Base-by-base conservation (phyloP, 2,113 vertebrate species). In the Pteruthius melanotis region DNA sequence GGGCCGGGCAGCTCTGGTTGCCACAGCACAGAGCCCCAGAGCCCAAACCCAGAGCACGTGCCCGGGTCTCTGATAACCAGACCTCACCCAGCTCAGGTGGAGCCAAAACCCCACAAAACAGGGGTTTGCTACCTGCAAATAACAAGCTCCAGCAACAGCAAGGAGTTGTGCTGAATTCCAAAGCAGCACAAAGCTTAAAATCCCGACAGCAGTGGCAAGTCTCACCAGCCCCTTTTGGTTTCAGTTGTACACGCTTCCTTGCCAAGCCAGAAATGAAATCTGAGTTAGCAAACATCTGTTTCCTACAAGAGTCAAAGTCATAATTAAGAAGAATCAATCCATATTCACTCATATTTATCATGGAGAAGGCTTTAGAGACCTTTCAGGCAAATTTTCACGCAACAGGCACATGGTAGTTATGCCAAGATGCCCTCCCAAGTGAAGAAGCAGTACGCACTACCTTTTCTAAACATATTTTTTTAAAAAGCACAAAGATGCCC, bases 1-100 rank as follows among this genome's bases (percentile, higher is more conserved):
- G 57, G 23, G 33, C 56, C 37, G 12, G 24, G 2, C 1, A 31
- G 56, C 1, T 44, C 17, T 3, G 0, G 13, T 24, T 13, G 50
- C 45, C 20, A 6, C n/a, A 23, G 13, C 6, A 21, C 49, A 40
- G 14, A 9, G 53, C 60, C 16, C 22, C 13, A 4, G 8, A 37
- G 1, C 33, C 74, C 72, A 63, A 40, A 37, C 2, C 17, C 42
- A n/a, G n/a, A n/a, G n/a, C n/a, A n/a, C n/a, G 15, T 12, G 4
- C 42, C 35, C 28, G 31, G 5, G 3, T 3, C 65, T 61, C 6
- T 28, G 11, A 18, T 13, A 64, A 22, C 7, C 7, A 45, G 7
- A 19, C 20, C 35, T 60, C 39, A 30, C 28, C 35, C 5, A 21
- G 37, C 56, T 44, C 49, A 24, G 47, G 24, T 59, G 77, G 49